A percentile compares a stretch with the other conserved stretches of the same genome.
Conservation (phyloP, 2,797 vertebrate species). For the Rhinatrema bivittatum region DNA sequence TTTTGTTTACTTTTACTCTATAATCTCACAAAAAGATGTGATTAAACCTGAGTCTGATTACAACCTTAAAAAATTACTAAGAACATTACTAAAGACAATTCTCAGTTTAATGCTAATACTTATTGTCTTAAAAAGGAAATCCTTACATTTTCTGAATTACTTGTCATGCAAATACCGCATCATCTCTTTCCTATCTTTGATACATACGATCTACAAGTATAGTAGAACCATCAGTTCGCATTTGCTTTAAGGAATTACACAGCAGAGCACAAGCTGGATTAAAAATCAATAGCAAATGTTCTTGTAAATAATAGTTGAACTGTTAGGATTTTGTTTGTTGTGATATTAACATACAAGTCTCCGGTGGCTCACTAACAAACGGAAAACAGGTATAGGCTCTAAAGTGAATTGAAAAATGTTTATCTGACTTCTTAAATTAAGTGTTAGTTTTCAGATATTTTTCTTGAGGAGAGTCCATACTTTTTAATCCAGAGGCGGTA, state of each 20-base stretch:
- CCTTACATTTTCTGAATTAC: not conserved
- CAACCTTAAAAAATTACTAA: no score
- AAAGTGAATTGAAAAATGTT: not conserved
- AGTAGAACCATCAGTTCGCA: not conserved
- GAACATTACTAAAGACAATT: no score
- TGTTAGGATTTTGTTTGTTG: not conserved
- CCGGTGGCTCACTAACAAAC: no score
- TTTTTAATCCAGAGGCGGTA: no score
- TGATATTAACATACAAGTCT: not conserved
- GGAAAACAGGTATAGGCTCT: no score
- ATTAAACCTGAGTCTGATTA: not conserved
- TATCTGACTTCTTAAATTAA: not conserved
- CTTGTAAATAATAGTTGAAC: not conserved
- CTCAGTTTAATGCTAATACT: not conserved
- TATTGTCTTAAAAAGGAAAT: conserved; percentile 2
- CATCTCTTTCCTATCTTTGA: not conserved
- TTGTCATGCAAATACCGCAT: not conserved
- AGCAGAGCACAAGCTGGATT: not conserved
- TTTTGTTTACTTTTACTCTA: not conserved
- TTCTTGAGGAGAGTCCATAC: no score
- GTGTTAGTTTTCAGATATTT: no score
- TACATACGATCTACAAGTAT: not conserved
- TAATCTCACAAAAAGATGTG: not conserved
- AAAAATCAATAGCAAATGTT: not conserved
- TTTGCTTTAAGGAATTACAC: not conserved